Conservation (phyloP, 1,140 invertebrate genomes). For the Hydropsyche tenuis region DNA sequence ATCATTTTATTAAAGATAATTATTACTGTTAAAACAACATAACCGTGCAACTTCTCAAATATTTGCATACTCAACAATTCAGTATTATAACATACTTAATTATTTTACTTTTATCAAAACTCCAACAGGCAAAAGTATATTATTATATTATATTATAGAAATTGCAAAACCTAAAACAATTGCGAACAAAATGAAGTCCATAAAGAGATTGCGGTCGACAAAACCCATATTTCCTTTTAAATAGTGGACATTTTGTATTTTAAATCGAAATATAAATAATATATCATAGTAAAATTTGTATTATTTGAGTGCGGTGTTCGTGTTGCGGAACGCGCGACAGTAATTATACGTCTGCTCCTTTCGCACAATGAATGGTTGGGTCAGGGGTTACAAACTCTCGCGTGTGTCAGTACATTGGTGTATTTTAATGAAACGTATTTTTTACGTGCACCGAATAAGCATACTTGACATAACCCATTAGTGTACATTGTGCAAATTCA, state of each 20-base stretch:
- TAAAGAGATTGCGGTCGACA: too few relatives aligned
- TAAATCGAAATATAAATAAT: neutral
- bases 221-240: neutral
- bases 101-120: too few relatives aligned
- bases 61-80: too few relatives aligned
- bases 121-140: too few relatives aligned
- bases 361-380: slow-evolving; percentile 15
- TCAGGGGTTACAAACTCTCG: slow-evolving; percentile 2
- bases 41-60: too few relatives aligned
- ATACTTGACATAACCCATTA: neutral
- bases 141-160: too few relatives aligned
- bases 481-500: neutral
- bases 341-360: slow-evolving; percentile 34
- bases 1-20: too few relatives aligned
- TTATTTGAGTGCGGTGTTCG: slow-evolving; percentile 9
- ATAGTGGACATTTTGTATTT: neutral
- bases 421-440: neutral
- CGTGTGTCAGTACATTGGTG: neutral
- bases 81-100: too few relatives aligned
- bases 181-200: neutral
- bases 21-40: too few relatives aligned
- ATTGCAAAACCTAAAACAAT: slow-evolving; percentile 7
- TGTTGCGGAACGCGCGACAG: slow-evolving; percentile 30
- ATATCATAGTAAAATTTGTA: slow-evolving; percentile 3
- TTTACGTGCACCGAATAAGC: neutral